Base-by-base conservation (phyloP, 2,113 vertebrate genomes). In the Regulus satrapa region DNA sequence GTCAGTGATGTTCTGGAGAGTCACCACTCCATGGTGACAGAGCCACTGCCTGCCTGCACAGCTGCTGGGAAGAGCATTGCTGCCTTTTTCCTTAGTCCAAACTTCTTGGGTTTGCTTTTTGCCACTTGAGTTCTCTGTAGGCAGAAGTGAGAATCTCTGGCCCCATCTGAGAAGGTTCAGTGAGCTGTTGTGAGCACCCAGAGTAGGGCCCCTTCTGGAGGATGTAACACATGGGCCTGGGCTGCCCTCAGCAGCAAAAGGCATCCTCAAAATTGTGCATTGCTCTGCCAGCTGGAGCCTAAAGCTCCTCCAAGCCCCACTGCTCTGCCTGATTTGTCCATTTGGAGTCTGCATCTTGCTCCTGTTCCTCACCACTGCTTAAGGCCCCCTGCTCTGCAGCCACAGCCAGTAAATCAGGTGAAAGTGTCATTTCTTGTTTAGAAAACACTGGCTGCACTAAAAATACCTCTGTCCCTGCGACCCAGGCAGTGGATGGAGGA, bases 1-100 rank as follows among this genome's bases (percentile, higher is more conserved):
- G 54, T 5, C 0, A 5, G 5, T 51, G 61, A 6, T 0, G 1
- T 20, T 52, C 31, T 51, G 45, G 17, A n/a, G 34, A 21, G 28
- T 36, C 16, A 0, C 14, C 9, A 4, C 25, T 24, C n/a, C 29
- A 2, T 1, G 11, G 55, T 36, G 48, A 11, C 1, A 10, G 43
- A 73, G 59, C 83, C 2, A 4, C 46, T 61, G 20, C 12, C 45
- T 84, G 54, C 63, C 45, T 43, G 40, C 54, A 28, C 3, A 54
- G 34, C 73, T 74, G n/a, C 14, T 58, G 29, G 41, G 49, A 10
- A 77, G 17, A 82, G 38, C 41, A 32, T 38, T 83, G 67, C 20
- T 83, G 83, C 8, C 29, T 41, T 54, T 32, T 77, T 52, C 20
- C 19, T 43, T 31, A 15, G 6, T 9, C 20, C 7, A 34, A 63